Conservation (phyloP, 2,113 vertebrate genomes). For the Saguinus imperator region DNA sequence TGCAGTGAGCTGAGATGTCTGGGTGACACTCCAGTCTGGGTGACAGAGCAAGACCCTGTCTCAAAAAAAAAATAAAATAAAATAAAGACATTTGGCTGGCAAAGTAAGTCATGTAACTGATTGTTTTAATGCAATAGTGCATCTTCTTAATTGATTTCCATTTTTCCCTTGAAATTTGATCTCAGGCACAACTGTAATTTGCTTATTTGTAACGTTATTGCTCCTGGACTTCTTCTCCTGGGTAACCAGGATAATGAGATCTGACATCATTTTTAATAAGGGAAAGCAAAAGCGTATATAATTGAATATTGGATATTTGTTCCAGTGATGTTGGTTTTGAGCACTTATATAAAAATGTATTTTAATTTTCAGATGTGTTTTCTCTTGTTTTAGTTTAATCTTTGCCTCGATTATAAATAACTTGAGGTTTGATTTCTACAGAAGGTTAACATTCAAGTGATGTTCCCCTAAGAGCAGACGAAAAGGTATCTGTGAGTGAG, state of each 20-base stretch:
- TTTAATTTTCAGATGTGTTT: constrained; percentile 23
- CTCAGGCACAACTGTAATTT: constrained; percentile 57
- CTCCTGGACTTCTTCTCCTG: constrained; percentile 67
- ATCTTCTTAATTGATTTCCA: constrained; percentile 41
- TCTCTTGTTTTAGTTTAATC: background rate
- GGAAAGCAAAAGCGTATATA: constrained; percentile 34
- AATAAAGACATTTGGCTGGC: background rate
- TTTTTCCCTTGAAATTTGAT: constrained; percentile 68
- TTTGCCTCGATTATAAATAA: constrained; percentile 3
- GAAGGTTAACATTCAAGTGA: background rate
- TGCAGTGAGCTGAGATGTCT: too few species aligned
- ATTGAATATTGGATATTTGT: constrained; percentile 46
- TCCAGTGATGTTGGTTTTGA: constrained; percentile 30
- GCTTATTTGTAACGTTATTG: constrained; percentile 57
- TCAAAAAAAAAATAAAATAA: too few species aligned
- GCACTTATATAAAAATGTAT: background rate
- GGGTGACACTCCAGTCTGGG: too few species aligned
- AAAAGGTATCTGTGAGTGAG: background rate
- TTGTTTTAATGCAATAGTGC: background rate
- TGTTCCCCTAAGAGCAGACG: background rate
- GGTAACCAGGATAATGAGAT: constrained; percentile 63
- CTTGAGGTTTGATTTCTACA: constrained; percentile 12
- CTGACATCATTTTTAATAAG: constrained; percentile 68
- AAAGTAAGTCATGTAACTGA: constrained; percentile 1
- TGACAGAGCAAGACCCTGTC: too few species aligned